Conservation (phyloP, 2,888 invertebrate species). For the Seira ritae region DNA sequence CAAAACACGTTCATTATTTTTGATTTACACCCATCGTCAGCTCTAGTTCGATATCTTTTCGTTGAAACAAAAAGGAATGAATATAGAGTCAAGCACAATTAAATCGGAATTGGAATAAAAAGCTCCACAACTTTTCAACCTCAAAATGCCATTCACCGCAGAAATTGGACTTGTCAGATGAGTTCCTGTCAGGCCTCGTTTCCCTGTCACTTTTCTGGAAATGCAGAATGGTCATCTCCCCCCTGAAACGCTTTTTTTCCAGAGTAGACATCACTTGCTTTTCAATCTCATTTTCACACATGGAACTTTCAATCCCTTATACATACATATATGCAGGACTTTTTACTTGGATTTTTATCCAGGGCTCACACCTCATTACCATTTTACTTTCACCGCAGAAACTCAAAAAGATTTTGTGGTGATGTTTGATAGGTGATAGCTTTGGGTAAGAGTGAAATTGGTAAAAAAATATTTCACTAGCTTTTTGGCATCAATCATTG, state of each 20-base stretch:
- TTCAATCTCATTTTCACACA: neutral
- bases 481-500: conserved; percentile 46
- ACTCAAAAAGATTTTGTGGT: too few relatives aligned
- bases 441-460: conserved; percentile 37
- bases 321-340: conserved; percentile 7
- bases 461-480: conserved; percentile 45
- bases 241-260: neutral
- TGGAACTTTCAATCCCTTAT: neutral
- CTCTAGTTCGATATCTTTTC: neutral
- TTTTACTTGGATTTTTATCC: neutral
- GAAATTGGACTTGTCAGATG: conserved; percentile 37
- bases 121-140: conserved; percentile 43
- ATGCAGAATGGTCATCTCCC: neutral
- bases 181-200: conserved; percentile 31
- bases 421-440: too few relatives aligned
- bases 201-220: neutral
- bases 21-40: neutral
- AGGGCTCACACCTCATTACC: neutral
- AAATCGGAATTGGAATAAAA: conserved; percentile 1
- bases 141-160: conserved; percentile 58
- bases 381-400: neutral
- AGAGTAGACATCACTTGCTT: neutral
- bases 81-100: neutral
- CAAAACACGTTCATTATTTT: neutral
- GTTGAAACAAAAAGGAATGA: neutral